Conservation (phyloP, 2,113 vertebrate species). For the Pseudorectes ferrugineus region DNA sequence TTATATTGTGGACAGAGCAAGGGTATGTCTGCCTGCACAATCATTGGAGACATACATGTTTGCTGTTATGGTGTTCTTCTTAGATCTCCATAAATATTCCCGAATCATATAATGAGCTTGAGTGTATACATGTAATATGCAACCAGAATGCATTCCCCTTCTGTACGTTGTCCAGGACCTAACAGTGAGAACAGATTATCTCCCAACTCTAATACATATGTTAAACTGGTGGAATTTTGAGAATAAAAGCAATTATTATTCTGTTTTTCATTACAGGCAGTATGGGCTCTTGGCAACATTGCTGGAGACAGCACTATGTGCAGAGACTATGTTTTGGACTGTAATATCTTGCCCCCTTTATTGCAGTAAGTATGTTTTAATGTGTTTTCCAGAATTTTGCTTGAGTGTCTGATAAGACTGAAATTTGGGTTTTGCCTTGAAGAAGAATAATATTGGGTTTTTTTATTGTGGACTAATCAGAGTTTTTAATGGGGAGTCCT, state of each 20-base stretch:
- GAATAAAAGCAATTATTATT: not conserved
- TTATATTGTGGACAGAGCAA: not conserved
- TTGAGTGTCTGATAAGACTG: not conserved
- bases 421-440: not conserved
- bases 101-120: not conserved
- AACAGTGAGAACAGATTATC: not conserved
- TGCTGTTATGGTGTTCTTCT: not conserved
- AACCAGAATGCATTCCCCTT: not conserved
- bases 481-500: not conserved
- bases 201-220: not conserved
- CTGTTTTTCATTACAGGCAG: slow-evolving; percentile 79
- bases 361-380: slow-evolving; percentile 85
- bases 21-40: not conserved
- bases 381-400: not conserved
- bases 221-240: not conserved
- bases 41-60: not conserved
- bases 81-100: not conserved
- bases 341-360: slow-evolving; percentile 93
- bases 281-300: slow-evolving; percentile 98
- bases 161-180: not conserved
- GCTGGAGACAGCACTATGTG: slow-evolving; percentile 98
- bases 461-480: not conserved
- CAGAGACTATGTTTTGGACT: slow-evolving; percentile 96
- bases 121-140: not conserved
- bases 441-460: not conserved